phyloP scores from a whole-genome alignment of 1,140 invertebrate genomes.

The Scylla paramamosain region DNA sequence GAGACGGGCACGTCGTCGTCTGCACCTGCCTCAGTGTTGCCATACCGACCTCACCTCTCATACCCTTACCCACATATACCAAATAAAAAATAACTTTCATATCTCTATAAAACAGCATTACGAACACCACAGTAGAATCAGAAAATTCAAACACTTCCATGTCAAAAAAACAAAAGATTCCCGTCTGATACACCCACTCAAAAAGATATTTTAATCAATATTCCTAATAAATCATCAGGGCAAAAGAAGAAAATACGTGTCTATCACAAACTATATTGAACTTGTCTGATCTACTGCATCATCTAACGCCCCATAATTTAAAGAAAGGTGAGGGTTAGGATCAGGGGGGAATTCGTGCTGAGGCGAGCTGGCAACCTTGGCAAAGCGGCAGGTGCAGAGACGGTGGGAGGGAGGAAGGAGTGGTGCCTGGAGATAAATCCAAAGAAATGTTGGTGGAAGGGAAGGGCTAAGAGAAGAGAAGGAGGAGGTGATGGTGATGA shows the following conservation, averaged over 20 bases:
- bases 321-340: background rate
- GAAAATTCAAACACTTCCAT: background rate
- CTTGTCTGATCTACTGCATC: background rate
- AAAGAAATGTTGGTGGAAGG: too few species aligned
- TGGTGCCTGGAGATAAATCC: too few species aligned
- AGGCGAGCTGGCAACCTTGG: background rate
- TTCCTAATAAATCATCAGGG: background rate
- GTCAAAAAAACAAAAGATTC: background rate
- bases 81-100: background rate
- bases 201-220: background rate
- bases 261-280: slow-evolving; percentile 3
- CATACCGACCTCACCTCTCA: background rate
- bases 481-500: background rate
- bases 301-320: background rate
- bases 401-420: too few species aligned
- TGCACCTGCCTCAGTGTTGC: slow-evolving; percentile 5
- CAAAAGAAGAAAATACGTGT: background rate
- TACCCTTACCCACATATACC: background rate
- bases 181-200: too few species aligned
- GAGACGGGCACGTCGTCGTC: background rate
- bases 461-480: too few species aligned
- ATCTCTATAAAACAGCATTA: too few species aligned
- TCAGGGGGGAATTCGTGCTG: background rate
- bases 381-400: background rate
- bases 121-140: background rate